These are phyloP conservation scores for Saimiri boliviensis DNA, from an alignment of 2,113 vertebrate genomes.

Conservation along the genomic window DNA sequence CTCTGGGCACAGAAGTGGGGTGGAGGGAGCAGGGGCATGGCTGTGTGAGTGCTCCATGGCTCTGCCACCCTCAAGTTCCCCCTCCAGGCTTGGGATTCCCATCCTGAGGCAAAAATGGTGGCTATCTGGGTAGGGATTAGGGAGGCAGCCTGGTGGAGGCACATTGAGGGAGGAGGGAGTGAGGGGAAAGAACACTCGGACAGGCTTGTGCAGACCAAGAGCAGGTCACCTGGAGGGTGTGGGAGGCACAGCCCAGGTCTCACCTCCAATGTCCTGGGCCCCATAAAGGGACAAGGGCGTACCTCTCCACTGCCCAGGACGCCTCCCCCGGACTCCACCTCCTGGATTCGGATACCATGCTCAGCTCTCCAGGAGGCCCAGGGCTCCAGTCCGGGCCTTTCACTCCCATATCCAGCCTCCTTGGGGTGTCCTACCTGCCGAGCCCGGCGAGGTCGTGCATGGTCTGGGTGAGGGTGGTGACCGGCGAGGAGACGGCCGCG, in stretches of 20 bases:
- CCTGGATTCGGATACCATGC: not conserved
- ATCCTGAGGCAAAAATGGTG: slow-evolving; percentile 56
- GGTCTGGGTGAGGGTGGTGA: slow-evolving; percentile 70
- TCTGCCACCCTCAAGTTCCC: not conserved
- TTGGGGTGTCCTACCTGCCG: slow-evolving; percentile 68
- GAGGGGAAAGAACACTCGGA: not conserved
- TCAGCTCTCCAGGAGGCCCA: not conserved
- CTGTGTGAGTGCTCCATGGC: not conserved
- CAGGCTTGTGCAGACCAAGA: not conserved
- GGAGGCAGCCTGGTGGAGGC: not conserved
- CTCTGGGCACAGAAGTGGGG: not conserved
- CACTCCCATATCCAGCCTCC: not conserved
- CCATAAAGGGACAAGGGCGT: not conserved
- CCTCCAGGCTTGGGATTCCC: not conserved
- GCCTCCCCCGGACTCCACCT: not conserved
- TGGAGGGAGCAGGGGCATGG: not conserved
- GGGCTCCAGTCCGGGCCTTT: not conserved
- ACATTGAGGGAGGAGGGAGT: too few relatives aligned
- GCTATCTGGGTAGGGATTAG: not conserved
- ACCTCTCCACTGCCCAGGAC: not conserved
- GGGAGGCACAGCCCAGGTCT: not conserved
- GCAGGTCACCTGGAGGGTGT: not conserved
- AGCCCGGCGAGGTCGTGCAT: slow-evolving; percentile 75
- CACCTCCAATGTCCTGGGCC: not conserved
- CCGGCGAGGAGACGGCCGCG: slow-evolving; percentile 61